phyloP scores from a whole-genome alignment of 2,113 vertebrate genomes.

The Vidua macroura region DNA sequence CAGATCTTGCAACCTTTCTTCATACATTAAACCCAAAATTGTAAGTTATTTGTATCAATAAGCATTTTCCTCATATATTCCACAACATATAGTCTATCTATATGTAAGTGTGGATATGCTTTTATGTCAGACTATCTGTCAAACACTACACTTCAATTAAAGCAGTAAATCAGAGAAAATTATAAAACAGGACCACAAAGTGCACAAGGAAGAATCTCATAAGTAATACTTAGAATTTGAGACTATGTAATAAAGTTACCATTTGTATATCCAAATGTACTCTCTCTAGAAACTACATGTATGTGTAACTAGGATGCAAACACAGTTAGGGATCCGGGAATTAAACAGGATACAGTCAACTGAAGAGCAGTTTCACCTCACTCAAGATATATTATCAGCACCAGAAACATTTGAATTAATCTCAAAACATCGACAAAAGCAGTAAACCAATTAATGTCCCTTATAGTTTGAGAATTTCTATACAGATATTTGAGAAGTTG shows the following conservation, averaged over 20 bases:
- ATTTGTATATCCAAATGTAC: not conserved
- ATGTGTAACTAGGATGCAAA: not conserved
- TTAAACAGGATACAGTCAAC: accelerated
- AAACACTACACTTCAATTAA: not conserved
- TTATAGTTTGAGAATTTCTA: not conserved
- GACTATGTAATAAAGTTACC: not conserved
- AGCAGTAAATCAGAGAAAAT: not conserved
- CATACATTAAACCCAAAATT: not conserved
- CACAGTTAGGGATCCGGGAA: not conserved
- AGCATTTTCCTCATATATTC: not conserved
- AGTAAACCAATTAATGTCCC: not conserved
- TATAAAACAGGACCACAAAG: not conserved
- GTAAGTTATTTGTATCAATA: not conserved
- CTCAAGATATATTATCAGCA: not conserved
- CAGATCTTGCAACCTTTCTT: not conserved
- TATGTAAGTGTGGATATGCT: not conserved
- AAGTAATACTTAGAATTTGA: not conserved
- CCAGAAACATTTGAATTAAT: not conserved
- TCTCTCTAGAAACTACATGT: not conserved
- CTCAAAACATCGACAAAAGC: not conserved
- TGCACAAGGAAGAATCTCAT: not conserved
- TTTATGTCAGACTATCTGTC: not conserved
- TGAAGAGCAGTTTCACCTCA: not conserved
- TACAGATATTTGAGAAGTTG: not conserved
- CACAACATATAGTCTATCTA: not conserved